Conservation (phyloP, 2,113 vertebrate genomes). For the Climacteris rufus region DNA sequence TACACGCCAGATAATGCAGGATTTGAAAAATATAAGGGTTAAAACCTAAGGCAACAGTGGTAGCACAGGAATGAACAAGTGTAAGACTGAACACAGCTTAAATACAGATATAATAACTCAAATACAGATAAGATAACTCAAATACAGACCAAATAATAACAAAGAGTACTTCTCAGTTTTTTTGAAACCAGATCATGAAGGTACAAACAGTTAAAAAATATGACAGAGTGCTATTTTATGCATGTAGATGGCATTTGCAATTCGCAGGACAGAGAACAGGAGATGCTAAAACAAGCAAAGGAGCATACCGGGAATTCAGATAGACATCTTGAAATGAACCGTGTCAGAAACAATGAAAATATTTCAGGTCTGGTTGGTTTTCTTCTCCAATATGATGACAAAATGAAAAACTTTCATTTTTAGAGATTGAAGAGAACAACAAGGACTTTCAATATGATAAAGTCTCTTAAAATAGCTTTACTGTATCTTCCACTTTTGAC, state of each 20-base stretch:
- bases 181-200: neutral
- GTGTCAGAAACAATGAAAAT: neutral
- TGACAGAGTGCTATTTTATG: neutral
- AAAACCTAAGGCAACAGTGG: too few relatives aligned
- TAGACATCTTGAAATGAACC: neutral
- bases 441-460: neutral
- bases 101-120: neutral
- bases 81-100: neutral
- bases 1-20: too few relatives aligned
- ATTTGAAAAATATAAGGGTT: too few relatives aligned
- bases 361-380: neutral
- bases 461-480: neutral
- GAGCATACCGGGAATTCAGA: neutral
- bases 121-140: neutral
- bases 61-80: neutral
- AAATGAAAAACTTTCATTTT: neutral
- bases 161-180: neutral
- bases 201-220: neutral
- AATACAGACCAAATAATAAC: neutral
- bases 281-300: neutral
- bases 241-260: neutral
- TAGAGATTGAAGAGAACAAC: neutral
- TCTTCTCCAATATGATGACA: neutral
- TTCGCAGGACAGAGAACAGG: neutral
- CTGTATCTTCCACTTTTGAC: neutral